A percentile compares a stretch with the other conserved stretches of the same genome.
Conservation (phyloP, 2,888 invertebrate species). For the Doris montereyensis region DNA sequence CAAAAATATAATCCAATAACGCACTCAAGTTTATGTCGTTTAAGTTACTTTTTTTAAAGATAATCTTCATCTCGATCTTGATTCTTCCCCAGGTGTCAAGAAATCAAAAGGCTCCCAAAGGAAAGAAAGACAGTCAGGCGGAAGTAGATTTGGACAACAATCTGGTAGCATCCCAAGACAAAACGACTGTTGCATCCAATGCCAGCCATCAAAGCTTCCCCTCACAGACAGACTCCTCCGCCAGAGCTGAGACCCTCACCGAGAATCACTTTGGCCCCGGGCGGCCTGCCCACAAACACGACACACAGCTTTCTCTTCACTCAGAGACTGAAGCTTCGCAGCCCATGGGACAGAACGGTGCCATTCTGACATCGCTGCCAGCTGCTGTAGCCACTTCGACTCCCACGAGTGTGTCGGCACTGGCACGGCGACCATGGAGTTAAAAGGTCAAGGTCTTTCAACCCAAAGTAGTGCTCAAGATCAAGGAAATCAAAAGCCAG, state of each 20-base stretch:
- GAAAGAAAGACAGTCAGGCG: slow-evolving; percentile 26
- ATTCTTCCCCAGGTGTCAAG: slow-evolving; percentile 26
- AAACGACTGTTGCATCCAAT: too few species aligned
- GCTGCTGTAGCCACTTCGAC: too few species aligned
- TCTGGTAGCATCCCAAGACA: too few species aligned
- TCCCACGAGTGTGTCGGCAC: too few species aligned
- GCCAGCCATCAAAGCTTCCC: not conserved
- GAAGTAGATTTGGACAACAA: slow-evolving; percentile 16
- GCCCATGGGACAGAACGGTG: not conserved
- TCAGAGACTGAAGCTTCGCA: too few species aligned
- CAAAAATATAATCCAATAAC: too few species aligned
- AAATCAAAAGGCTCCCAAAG: slow-evolving; percentile 31
- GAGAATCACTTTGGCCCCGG: not conserved
- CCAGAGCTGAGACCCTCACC: not conserved
- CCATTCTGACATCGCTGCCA: not conserved
- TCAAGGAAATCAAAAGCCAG: not conserved
- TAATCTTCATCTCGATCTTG: not conserved
- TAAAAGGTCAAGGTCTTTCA: too few species aligned
- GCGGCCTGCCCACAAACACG: too few species aligned
- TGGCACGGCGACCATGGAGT: not conserved
- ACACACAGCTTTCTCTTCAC: too few species aligned
- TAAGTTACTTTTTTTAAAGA: not conserved
- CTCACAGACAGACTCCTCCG: not conserved
- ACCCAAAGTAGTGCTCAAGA: too few species aligned
- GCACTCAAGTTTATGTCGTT: too few species aligned